These are phyloP conservation scores for Gracilinanus agilis DNA, from an alignment of 2,113 vertebrate species.

Conservation along the genomic window DNA sequence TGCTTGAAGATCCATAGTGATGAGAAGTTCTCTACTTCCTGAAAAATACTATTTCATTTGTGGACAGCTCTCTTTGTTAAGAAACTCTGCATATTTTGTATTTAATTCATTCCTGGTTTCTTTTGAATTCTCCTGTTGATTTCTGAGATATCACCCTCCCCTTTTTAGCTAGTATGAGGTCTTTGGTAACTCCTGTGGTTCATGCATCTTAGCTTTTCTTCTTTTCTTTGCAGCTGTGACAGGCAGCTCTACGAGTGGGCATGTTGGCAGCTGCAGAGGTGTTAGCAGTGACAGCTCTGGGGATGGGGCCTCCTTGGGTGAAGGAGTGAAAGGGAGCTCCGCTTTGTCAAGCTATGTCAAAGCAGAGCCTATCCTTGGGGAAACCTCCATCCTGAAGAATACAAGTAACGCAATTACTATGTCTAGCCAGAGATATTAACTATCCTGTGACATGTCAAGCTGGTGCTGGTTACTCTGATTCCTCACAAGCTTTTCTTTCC, in stretches of 20 bases:
- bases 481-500: not conserved
- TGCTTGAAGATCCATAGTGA: not conserved
- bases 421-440: slow-evolving; percentile 67
- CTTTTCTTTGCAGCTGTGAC: slow-evolving; percentile 75
- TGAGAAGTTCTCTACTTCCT: not conserved
- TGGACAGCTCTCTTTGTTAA: not conserved
- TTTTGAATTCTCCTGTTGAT: not conserved
- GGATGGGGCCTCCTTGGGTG: slow-evolving; percentile 57
- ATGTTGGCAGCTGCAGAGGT: not conserved
- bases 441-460: not conserved
- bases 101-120: not conserved
- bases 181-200: not conserved
- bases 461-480: not conserved
- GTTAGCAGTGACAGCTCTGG: not conserved
- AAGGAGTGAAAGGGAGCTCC: slow-evolving; percentile 40
- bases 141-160: not conserved
- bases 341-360: slow-evolving; percentile 52
- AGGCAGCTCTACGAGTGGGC: slow-evolving; percentile 69
- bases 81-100: not conserved
- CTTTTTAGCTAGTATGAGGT: not conserved
- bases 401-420: slow-evolving; percentile 62
- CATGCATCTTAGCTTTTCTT: not conserved
- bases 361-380: slow-evolving; percentile 40
- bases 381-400: slow-evolving; percentile 72
- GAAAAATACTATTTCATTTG: not conserved